A percentile compares a stretch with the other conserved stretches of the same genome.
phyloP scores from a whole-genome alignment of 2,113 vertebrate genomes.

The Mus pahari region DNA sequence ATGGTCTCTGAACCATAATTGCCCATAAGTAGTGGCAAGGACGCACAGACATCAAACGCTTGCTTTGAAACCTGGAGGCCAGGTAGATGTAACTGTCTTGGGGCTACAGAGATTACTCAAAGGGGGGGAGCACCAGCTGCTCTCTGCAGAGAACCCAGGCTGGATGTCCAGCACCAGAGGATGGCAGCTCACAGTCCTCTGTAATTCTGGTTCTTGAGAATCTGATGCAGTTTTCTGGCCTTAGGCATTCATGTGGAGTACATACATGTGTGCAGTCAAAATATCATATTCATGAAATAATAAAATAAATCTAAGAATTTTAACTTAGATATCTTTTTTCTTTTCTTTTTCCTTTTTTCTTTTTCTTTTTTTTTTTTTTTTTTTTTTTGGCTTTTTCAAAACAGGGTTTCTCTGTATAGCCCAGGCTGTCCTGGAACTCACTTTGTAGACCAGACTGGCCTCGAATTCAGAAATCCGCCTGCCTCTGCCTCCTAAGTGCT shows the following conservation, averaged over 20 bases:
- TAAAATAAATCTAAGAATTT: not conserved
- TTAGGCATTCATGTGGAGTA: not conserved
- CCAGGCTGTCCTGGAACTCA: too few species aligned
- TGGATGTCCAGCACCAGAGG: not conserved
- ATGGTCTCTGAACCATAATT: not conserved
- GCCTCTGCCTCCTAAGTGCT: too few species aligned
- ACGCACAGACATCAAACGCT: not conserved
- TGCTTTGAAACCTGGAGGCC: not conserved
- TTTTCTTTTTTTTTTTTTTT: too few species aligned
- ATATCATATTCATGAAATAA: not conserved
- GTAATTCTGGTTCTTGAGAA: not conserved
- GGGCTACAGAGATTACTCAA: not conserved
- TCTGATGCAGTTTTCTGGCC: not conserved
- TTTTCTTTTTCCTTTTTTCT: not conserved
- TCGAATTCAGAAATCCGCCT: too few species aligned
- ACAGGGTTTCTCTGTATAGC: too few species aligned
- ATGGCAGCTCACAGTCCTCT: not conserved
- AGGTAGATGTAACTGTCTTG: not conserved
- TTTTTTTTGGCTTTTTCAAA: too few species aligned
- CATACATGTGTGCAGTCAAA: not conserved
- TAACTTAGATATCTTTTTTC: not conserved
- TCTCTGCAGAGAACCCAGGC: not conserved
- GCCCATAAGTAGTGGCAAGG: not conserved
- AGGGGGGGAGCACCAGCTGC: not conserved
- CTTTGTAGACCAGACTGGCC: too few species aligned